Base-by-base conservation (phyloP, 2,888 invertebrate species). In the Acrocyrtus sp. region DNA sequence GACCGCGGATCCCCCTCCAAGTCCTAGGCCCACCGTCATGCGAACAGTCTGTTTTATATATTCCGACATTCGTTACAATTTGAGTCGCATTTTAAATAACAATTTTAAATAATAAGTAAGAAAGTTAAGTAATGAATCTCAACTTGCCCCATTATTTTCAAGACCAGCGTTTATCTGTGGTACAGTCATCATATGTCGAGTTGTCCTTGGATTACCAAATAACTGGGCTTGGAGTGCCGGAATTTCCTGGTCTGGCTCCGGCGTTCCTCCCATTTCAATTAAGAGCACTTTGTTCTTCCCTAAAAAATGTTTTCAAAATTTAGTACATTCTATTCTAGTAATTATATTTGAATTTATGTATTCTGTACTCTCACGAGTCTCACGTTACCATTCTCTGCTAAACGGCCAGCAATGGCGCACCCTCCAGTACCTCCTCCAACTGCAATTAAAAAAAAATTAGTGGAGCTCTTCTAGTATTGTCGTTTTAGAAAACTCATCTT, bases 351-450 rank as follows among this genome's bases (percentile, higher is more conserved):
- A n/a, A n/a, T n/a, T n/a, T n/a, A n/a, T n/a, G n/a, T n/a, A n/a
- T n/a, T n/a, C n/a, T n/a, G n/a, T n/a, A n/a, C n/a, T n/a, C n/a
- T n/a, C n/a, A n/a, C n/a, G n/a, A n/a, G n/a, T n/a, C n/a, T n/a
- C n/a, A n/a, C n/a, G n/a, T n/a, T n/a, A n/a, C 57, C 51, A 45
- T 21, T 43, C 15, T 56, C 56, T 0, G 45, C 3, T 1, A 58
- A 39, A 1, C 58, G 39, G 2, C 27, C 1, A 1, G 43, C 51
- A 4, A 67, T 15, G 3, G 39, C 66, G 19, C 58, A 58, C 1
- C 67, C 58, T 19, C 43, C 45, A 5, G 47, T 47, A 2, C 65
- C 65, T 3, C 65, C 65, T 21, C 65, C 65, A 47, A 65, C 65
- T 62, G 12, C 5, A 8, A 8, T 34, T 8, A 34, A 34, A 5